Base-by-base conservation (phyloP, 2,888 invertebrate species). In the Tachina grossa region DNA sequence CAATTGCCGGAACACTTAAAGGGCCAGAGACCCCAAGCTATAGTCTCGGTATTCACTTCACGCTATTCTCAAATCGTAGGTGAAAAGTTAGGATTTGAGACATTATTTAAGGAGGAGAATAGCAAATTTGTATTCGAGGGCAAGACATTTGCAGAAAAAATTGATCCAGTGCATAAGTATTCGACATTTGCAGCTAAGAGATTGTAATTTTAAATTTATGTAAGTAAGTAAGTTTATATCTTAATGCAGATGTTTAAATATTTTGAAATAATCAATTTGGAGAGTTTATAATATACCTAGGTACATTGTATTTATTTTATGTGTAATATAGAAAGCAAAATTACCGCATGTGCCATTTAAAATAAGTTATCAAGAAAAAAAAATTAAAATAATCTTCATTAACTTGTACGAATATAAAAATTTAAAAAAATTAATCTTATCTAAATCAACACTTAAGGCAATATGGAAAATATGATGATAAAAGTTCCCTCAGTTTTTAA, bases 31-130 rank as follows among this genome's bases (percentile, higher is more conserved):
- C 91, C 91, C 4, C 69, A 89, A 19, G 89, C 88, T 4, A 94
- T 94, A 45, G 94, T 94, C 81, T 94, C 94, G 0, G 92, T 95
- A 43, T 94, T 94, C 90, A 95, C 95, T 0, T 93, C 94, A 0
- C 90, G 89, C 74, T 93, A 93, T 19, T 94, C 95, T 0, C 94
- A 94, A 88, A 94, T 92, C 89, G 94, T 96, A 74, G 94, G 94
- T 0, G 91, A 92, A 41, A 93, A 93, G 45, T 89, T 95, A 49
- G 93, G 93, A 6, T 95, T 95, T 87, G 92, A 92, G 8, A 93
- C 93, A 0, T 92, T 94, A 65, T 86, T 93, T 53, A 92, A 92
- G 57, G 91, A 94, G 9, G 91, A 93, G 0, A 94, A 93, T 87
- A 92, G 93, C 0, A 93, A 94, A 59, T 94, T 94, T 88, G 90